Percentiles rank a stretch among this genome's conserved stretches.
These are phyloP conservation scores for Plotosus lineatus DNA, from an alignment of 2,113 vertebrate genomes.

Conservation along the genomic window DNA sequence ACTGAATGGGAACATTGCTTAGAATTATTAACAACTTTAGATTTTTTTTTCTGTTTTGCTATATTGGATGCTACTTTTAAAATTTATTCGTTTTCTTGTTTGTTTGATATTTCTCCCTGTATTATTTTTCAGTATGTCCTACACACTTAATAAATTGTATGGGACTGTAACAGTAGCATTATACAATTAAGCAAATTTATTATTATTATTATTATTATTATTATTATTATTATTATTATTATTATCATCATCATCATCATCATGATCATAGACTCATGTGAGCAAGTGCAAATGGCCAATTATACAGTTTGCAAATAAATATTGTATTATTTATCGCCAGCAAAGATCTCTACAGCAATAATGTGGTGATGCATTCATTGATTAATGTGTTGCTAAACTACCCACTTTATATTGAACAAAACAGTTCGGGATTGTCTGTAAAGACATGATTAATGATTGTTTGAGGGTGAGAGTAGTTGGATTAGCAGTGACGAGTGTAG, in stretches of 20 bases:
- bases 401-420: conserved; percentile 57
- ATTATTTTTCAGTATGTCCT: not conserved
- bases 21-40: not conserved
- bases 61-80: not conserved
- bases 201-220: not conserved
- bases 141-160: not conserved
- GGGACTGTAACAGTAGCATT: not conserved
- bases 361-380: conserved; percentile 65
- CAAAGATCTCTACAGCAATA: conserved; percentile 63
- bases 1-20: not conserved
- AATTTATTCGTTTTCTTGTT: not conserved
- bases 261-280: not conserved
- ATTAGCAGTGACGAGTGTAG: conserved; percentile 65
- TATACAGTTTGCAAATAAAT: conserved; percentile 50
- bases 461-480: conserved; percentile 58
- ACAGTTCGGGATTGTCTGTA: conserved; percentile 59
- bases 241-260: not conserved
- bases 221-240: not conserved
- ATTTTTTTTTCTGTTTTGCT: not conserved
- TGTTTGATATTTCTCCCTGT: not conserved
- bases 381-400: conserved; percentile 66
- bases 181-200: conserved; percentile 10
- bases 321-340: conserved; percentile 50
- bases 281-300: conserved; percentile 33
- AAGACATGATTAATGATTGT: conserved; percentile 68